Evolutionary conservation across 2,797 vertebrate genomes (phyloP).

Genomic region (Capromys pilorides): DNA sequence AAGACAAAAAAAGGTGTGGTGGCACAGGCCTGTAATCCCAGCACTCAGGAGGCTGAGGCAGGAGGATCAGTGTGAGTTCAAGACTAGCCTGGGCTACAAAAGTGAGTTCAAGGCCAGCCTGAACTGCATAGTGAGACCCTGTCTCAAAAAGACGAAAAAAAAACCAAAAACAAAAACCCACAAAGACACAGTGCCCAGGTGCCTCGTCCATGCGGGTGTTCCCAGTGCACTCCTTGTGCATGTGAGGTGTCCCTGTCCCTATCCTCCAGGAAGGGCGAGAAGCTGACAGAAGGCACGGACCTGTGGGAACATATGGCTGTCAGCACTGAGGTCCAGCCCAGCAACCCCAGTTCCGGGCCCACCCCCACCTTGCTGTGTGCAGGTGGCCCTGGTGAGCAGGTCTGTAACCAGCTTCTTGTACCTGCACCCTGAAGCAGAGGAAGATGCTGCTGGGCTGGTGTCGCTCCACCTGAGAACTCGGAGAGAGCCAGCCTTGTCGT

Average conservation of each 20-base stretch:
- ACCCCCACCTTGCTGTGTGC: not conserved
- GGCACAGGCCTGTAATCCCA: too few species aligned
- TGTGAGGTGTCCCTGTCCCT: not conserved
- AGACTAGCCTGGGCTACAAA: too few species aligned
- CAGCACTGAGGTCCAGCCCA: not conserved
- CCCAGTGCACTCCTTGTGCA: not conserved
- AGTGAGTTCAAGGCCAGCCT: too few species aligned
- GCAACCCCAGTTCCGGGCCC: not conserved
- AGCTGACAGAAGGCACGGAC: not conserved
- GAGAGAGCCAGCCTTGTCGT: not conserved
- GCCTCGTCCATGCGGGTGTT: not conserved
- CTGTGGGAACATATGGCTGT: not conserved
- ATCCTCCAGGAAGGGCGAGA: slow-evolving; percentile 3
- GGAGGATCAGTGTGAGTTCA: too few species aligned
- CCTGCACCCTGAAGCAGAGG: not conserved
- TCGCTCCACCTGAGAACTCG: rapidly evolving
- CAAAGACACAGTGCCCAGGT: not conserved
- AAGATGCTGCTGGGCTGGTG: not conserved
- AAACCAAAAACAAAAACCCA: too few species aligned
- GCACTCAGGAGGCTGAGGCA: too few species aligned
- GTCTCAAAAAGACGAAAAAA: too few species aligned
- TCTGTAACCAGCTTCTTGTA: not conserved
- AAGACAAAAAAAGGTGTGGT: too few species aligned
- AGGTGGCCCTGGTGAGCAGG: not conserved
- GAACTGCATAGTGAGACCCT: too few species aligned